Percentiles rank a stretch among this genome's conserved stretches.
phyloP scores from a whole-genome alignment of 2,113 vertebrate species.

The Brachyistius frenatus region DNA sequence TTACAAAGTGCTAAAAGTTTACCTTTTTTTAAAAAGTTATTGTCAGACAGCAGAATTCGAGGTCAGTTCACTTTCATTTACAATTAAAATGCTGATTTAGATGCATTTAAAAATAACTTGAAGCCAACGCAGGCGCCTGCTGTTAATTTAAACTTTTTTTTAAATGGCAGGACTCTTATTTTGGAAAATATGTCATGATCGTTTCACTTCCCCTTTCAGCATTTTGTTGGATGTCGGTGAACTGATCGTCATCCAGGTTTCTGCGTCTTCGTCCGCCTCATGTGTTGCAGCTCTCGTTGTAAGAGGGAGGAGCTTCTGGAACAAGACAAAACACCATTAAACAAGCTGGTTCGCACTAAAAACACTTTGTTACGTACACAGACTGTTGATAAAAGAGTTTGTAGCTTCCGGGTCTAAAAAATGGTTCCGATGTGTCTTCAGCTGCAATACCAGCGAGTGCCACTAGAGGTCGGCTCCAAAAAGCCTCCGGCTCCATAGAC shows the following conservation, averaged over 20 bases:
- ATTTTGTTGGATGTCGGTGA: background rate
- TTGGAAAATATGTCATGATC: background rate
- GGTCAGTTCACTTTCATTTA: background rate
- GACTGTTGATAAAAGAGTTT: background rate
- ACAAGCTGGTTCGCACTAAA: background rate
- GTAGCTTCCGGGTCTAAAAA: too few relatives aligned
- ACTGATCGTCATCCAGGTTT: background rate
- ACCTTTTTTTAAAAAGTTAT: background rate
- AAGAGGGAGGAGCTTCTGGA: conserved; percentile 92
- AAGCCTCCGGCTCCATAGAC: too few relatives aligned
- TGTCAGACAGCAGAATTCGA: background rate
- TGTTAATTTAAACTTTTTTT: background rate
- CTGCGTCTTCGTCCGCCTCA: conserved; percentile 52
- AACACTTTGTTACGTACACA: background rate
- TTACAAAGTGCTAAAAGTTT: conserved; percentile 41
- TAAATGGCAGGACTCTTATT: conserved; percentile 1
- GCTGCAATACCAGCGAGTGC: too few relatives aligned
- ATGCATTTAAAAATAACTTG: background rate
- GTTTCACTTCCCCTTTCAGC: background rate
- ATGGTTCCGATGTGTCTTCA: too few relatives aligned
- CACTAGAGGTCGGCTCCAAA: too few relatives aligned
- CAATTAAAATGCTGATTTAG: conserved; percentile 7
- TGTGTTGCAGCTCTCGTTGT: conserved; percentile 91
- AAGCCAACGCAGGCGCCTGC: background rate
- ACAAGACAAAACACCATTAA: conserved; percentile 38